Conservation (phyloP, 2,888 invertebrate genomes). For the Brachyptera risi region DNA sequence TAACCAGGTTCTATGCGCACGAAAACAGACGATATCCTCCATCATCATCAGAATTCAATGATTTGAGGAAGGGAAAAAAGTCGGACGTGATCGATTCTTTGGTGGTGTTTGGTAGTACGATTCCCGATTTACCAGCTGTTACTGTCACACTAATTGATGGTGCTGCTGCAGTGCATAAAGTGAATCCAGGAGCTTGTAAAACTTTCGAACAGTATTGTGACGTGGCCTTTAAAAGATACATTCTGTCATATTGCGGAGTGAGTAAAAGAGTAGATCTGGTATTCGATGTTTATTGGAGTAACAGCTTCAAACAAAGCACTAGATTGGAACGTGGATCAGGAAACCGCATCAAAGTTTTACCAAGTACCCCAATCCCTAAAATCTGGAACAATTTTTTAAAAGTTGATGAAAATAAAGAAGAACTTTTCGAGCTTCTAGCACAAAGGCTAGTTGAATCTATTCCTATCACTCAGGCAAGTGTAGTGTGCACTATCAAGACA, state of each 20-base stretch:
- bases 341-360: slow-evolving; percentile 22
- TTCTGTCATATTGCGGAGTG: neutral
- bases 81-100: neutral
- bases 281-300: slow-evolving; percentile 19
- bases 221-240: neutral
- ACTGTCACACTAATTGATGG: neutral
- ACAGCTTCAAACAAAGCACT: slow-evolving; percentile 19
- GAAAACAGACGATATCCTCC: neutral
- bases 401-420: neutral
- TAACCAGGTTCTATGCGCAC: slow-evolving; percentile 21
- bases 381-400: neutral
- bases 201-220: neutral
- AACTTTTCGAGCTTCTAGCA: neutral
- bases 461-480: neutral
- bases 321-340: slow-evolving; percentile 17
- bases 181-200: neutral
- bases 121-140: neutral
- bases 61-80: neutral
- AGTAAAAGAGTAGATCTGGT: slow-evolving; percentile 24
- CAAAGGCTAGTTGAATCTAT: neutral
- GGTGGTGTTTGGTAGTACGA: neutral
- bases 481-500: neutral
- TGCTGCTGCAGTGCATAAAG: neutral
- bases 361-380: slow-evolving; percentile 8
- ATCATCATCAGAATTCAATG: neutral